Evolutionary conservation across 2,888 invertebrate genomes (phyloP), one percentile per base, ranked within the genome.

Genomic region (Alloscopus bannaensis): DNA sequence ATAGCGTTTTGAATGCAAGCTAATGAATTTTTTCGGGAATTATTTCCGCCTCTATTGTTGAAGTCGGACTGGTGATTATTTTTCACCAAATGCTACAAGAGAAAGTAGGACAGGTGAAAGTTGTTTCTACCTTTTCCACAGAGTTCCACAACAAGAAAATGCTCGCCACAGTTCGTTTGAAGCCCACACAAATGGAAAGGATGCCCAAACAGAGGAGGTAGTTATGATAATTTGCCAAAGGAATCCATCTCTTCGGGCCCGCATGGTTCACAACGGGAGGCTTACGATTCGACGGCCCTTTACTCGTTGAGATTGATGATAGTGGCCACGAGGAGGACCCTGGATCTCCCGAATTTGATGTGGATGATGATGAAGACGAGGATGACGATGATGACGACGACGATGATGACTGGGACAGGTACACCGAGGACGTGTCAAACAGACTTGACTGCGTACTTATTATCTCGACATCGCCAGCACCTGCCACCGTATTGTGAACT

Each of bases 61-160:
- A 36, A 36, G 8, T 6, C 6, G 36, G 36, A 8, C 13, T 8
- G 13, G 36, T 36, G 36, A 6, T 8, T 36, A 6, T 36, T 36
- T 8, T 13, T 36, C 13, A 36, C n/a, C 6, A 13, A 36, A 36
- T 36, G 8, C 36, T 8, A 6, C 36, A 8, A 36, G 13, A 36
- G 6, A 36, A 8, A 36, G 8, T 13, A 36, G 13, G 36, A 36
- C 13, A 36, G 8, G 36, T 36, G 36, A 13, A 36, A 8, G 13
- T 13, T 6, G 8, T 8, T 36, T 36, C 8, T 8, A 83, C 82
- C 81, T 83, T 83, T 59, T 83, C 83, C 4, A 83, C 83, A 4
- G 81, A 81, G 60, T 83, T 83, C 83, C 83, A 83, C 1, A 83
- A 47, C 2, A 83, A 57, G 50, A 83, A 83, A 16, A 72, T 83